Evolutionary conservation across 2,888 invertebrate genomes (phyloP).

Genomic region (Lochmaea crataegi): DNA sequence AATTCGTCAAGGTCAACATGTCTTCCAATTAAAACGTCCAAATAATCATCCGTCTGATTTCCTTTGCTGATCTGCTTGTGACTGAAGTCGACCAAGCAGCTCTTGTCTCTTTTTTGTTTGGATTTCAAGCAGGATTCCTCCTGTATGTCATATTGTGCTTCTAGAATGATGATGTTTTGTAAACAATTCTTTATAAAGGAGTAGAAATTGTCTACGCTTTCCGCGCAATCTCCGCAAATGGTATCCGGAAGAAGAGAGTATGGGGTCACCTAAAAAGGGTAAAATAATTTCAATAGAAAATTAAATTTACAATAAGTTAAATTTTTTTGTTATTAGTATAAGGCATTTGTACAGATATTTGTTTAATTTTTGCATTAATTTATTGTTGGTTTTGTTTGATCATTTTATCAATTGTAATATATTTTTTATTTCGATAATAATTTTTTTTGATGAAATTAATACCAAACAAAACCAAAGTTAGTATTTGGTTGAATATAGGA

Average conservation of each 20-base stretch:
- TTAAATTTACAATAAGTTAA: neutral
- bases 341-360: neutral
- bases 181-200: slow-evolving; percentile 61
- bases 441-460: neutral
- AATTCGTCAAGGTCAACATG: slow-evolving; percentile 40
- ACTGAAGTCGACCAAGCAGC: slow-evolving; percentile 63
- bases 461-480: neutral
- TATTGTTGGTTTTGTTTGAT: neutral
- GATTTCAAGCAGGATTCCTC: slow-evolving; percentile 62
- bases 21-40: slow-evolving; percentile 49
- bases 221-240: slow-evolving; percentile 60
- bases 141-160: slow-evolving; percentile 61
- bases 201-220: slow-evolving; percentile 60
- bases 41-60: slow-evolving; percentile 60
- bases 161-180: slow-evolving; percentile 60
- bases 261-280: slow-evolving; percentile 57
- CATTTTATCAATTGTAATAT: neutral
- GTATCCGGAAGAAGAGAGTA: slow-evolving; percentile 62
- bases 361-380: neutral
- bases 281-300: neutral
- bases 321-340: slow-evolving; percentile 6
- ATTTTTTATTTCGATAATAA: neutral
- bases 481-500: neutral
- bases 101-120: slow-evolving; percentile 64
- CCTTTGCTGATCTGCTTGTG: slow-evolving; percentile 56